Conservation (phyloP, 2,113 vertebrate species). For the Chrysochloris asiatica region DNA sequence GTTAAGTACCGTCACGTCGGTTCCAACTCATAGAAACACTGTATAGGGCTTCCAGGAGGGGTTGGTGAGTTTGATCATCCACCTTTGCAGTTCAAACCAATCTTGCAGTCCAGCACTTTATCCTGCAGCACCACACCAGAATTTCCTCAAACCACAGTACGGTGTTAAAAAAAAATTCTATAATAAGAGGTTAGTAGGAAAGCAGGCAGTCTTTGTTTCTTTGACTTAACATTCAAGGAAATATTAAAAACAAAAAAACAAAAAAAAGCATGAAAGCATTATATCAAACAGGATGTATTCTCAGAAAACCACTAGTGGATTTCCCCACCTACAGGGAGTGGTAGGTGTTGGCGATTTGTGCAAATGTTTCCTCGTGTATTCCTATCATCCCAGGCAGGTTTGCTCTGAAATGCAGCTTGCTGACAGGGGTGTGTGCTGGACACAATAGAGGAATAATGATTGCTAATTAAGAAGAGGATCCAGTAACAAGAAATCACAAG, state of each 20-base stretch:
- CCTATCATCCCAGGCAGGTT: neutral
- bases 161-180: too few relatives aligned
- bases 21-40: too few relatives aligned
- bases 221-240: conserved; percentile 11
- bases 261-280: neutral
- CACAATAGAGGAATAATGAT: neutral
- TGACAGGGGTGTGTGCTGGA: neutral
- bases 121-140: too few relatives aligned
- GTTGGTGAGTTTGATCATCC: too few relatives aligned
- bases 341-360: neutral
- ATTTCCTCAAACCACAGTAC: too few relatives aligned
- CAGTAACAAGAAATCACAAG: conserved; percentile 48
- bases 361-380: neutral
- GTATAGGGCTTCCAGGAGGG: too few relatives aligned
- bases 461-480: neutral
- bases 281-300: neutral
- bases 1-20: too few relatives aligned
- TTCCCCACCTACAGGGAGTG: neutral
- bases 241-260: neutral
- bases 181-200: neutral
- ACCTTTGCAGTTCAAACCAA: too few relatives aligned
- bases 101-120: too few relatives aligned
- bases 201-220: neutral
- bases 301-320: neutral
- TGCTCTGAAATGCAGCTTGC: neutral